These are phyloP conservation scores for Bibio marci DNA, from an alignment of 2,888 invertebrate species.

Conservation along the genomic window DNA sequence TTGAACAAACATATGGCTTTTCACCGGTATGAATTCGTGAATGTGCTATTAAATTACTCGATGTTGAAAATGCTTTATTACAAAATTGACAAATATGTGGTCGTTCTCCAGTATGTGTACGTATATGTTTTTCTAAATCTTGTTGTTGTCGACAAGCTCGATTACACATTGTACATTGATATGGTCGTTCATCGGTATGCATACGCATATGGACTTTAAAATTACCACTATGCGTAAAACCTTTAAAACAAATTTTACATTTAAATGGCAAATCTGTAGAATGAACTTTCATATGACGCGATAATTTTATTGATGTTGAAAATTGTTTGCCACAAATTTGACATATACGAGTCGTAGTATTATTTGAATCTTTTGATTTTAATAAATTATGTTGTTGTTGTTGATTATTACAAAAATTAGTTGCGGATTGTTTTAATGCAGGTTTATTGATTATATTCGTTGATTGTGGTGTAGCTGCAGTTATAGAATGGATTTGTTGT, in stretches of 20 bases:
- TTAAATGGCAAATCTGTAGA: slow-evolving; percentile 27
- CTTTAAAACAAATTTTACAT: slow-evolving; percentile 28
- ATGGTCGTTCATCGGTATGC: slow-evolving; percentile 15
- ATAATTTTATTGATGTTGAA: slow-evolving; percentile 23
- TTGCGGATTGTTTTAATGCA: slow-evolving; percentile 2
- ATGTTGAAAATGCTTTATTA: slow-evolving; percentile 11
- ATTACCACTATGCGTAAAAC: slow-evolving; percentile 30
- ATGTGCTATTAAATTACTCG: slow-evolving; percentile 28
- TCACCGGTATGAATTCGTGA: slow-evolving; percentile 30
- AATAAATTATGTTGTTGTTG: no score
- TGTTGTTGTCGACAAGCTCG: slow-evolving; percentile 14
- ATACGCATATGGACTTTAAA: slow-evolving; percentile 20
- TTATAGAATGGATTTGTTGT: slow-evolving; percentile 10
- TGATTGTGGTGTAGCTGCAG: neutral
- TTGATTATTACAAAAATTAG: no score
- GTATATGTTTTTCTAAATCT: slow-evolving; percentile 14
- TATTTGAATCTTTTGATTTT: no score
- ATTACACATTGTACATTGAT: slow-evolving; percentile 14
- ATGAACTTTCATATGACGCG: slow-evolving; percentile 29
- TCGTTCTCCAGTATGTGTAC: slow-evolving; percentile 14
- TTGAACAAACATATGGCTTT: slow-evolving; percentile 28
- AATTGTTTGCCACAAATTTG: slow-evolving; percentile 16
- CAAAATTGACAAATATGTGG: slow-evolving; percentile 13
- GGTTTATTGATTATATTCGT: neutral
- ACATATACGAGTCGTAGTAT: no score